These are phyloP conservation scores for Sebastiscus tertius DNA, from an alignment of 2,797 vertebrate species.

Conservation along the genomic window DNA sequence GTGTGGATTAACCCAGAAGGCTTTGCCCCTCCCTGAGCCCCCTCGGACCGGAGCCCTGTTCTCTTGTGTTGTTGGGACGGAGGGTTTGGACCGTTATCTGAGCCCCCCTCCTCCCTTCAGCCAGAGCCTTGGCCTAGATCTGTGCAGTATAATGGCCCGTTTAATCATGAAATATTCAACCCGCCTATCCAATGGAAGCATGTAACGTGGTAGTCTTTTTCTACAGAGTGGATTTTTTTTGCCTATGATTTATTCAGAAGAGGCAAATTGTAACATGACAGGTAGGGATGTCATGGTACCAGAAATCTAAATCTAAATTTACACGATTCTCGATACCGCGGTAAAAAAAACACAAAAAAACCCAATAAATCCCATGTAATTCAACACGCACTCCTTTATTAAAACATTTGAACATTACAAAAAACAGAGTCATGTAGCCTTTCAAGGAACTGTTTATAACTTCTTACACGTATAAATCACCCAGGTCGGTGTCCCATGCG, in stretches of 20 bases:
- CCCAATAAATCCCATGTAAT: no score
- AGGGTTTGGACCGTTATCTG: constrained; percentile 79
- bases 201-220: constrained; percentile 60
- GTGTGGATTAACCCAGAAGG: constrained; percentile 77
- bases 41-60: constrained; percentile 51
- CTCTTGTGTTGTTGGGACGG: constrained; percentile 60
- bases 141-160: constrained; percentile 70
- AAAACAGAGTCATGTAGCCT: no score
- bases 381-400: no score
- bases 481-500: no score
- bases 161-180: constrained; percentile 84
- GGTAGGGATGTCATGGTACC: background rate
- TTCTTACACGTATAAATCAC: no score
- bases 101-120: constrained; percentile 36
- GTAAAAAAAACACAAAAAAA: no score
- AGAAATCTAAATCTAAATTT: no score
- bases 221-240: constrained; percentile 58
- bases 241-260: constrained; percentile 73
- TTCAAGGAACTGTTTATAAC: no score
- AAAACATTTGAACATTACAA: no score
- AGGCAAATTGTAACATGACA: constrained; percentile 54
- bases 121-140: constrained; percentile 81
- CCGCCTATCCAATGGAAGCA: constrained; percentile 55
- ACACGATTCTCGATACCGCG: no score
- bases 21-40: constrained; percentile 68